Conservation (phyloP, 2,113 vertebrate genomes). For the Psilopsiagon aymara region DNA sequence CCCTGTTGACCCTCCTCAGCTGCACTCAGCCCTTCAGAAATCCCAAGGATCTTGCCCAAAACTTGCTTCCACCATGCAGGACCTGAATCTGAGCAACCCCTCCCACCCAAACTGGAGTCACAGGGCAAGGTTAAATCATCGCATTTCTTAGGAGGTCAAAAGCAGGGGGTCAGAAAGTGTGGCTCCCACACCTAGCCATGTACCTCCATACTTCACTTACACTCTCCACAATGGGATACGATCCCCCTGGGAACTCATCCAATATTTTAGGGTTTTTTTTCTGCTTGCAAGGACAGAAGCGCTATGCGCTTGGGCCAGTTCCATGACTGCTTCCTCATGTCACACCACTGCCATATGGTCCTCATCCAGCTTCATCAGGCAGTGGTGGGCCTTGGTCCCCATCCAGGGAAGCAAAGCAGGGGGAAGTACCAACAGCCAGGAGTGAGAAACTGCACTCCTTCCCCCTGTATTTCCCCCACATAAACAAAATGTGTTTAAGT, state of each 20-base stretch:
- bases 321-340: not conserved
- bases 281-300: not conserved
- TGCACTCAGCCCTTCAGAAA: not conserved
- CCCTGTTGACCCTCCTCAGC: not conserved
- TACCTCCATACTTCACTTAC: not conserved
- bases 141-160: not conserved
- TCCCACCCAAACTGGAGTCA: not conserved
- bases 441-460: not conserved
- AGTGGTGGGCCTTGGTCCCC: fast-evolving
- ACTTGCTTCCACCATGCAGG: not conserved
- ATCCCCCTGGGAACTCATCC: not conserved
- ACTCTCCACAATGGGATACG: fast-evolving
- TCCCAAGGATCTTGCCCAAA: not conserved
- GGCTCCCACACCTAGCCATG: not conserved
- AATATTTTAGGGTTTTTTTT: not conserved
- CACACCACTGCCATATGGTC: not conserved
- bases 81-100: not conserved
- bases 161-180: not conserved
- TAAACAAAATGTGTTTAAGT: not conserved
- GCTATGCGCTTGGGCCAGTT: not conserved
- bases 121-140: not conserved
- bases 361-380: not conserved
- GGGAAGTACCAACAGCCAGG: not conserved
- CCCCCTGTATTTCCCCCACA: not conserved
- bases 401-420: not conserved